phyloP scores from a whole-genome alignment of 2,888 invertebrate genomes.

The Drosophila demipolita region DNA sequence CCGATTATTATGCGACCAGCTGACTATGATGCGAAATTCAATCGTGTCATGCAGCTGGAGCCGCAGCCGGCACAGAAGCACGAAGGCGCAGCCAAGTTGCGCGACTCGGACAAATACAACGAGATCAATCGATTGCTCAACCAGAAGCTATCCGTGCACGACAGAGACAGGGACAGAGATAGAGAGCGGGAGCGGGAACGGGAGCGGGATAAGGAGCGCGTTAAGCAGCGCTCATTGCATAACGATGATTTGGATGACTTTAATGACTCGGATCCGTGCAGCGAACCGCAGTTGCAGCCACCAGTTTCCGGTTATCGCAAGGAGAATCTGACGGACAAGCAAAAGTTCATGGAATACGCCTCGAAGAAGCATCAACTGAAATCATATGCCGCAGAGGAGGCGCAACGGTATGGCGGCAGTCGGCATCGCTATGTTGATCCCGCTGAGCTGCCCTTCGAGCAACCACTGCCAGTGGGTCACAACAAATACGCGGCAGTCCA shows the following conservation, averaged over 20 bases:
- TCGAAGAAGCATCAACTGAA: conserved; percentile 78
- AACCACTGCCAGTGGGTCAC: conserved; percentile 56
- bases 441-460: conserved; percentile 81
- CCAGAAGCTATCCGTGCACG: conserved; percentile 76
- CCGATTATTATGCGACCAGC: conserved; percentile 84
- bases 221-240: conserved; percentile 59
- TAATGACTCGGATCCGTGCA: conserved; percentile 80
- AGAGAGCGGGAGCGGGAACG: conserved; percentile 56
- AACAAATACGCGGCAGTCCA: conserved; percentile 78
- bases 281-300: conserved; percentile 54
- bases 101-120: conserved; percentile 82
- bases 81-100: conserved; percentile 61
- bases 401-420: conserved; percentile 80
- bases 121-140: conserved; percentile 82
- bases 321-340: conserved; percentile 85
- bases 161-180: conserved; percentile 52
- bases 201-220: conserved; percentile 47
- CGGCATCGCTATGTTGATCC: conserved; percentile 84
- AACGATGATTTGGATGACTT: conserved; percentile 74
- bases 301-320: conserved; percentile 71
- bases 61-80: conserved; percentile 55
- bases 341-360: conserved; percentile 84
- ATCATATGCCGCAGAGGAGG: conserved; percentile 77
- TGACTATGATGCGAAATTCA: conserved; percentile 84
- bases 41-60: conserved; percentile 82